Evolutionary conservation across 2,888 invertebrate species (phyloP).

Genomic region (Xylota sylvarum): DNA sequence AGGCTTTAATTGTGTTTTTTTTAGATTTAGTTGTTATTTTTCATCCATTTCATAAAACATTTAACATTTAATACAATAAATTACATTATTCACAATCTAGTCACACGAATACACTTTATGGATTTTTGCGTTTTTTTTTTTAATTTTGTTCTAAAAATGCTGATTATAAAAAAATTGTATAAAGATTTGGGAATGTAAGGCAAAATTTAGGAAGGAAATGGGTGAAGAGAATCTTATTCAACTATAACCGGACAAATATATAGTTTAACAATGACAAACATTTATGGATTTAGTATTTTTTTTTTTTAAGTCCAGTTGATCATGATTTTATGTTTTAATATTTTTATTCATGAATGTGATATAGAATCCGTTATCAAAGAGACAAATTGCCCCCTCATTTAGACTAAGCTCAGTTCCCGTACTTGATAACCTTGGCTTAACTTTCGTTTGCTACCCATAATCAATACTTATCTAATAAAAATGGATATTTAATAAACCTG

Average conservation of each 20-base stretch:
- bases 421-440: too few relatives aligned
- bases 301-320: not conserved
- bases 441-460: too few relatives aligned
- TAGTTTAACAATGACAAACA: not conserved
- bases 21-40: slow-evolving; percentile 19
- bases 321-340: too few relatives aligned
- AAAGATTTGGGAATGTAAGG: slow-evolving; percentile 5
- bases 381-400: too few relatives aligned
- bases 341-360: not conserved
- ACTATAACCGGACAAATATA: not conserved
- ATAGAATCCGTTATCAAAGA: too few relatives aligned
- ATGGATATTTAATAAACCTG: too few relatives aligned
- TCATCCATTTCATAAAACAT: slow-evolving; percentile 14
- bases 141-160: not conserved
- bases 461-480: too few relatives aligned
- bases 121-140: not conserved
- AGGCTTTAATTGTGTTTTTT: slow-evolving; percentile 14
- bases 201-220: not conserved
- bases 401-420: too few relatives aligned
- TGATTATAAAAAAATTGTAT: not conserved
- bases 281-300: not conserved
- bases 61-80: slow-evolving; percentile 26
- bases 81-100: slow-evolving; percentile 31
- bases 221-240: not conserved
- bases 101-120: slow-evolving; percentile 43